Conservation (phyloP, 2,113 vertebrate species). For the Steatornis caripensis region DNA sequence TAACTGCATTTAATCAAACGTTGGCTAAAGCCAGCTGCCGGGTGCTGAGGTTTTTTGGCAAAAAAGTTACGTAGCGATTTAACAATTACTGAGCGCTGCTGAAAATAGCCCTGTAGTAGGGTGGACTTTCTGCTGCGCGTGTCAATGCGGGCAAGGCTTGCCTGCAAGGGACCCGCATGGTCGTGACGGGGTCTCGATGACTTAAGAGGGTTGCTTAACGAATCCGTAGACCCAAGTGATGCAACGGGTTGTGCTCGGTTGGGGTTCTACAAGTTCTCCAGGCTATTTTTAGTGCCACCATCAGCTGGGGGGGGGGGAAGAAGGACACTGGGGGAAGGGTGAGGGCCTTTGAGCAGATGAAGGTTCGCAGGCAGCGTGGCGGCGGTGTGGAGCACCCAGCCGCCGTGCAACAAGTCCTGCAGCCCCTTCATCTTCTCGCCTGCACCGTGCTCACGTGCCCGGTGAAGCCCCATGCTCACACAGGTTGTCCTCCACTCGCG, state of each 20-base stretch:
- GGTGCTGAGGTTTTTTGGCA: neutral
- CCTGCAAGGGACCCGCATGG: neutral
- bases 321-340: neutral
- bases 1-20: neutral
- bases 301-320: neutral
- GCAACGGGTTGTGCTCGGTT: neutral
- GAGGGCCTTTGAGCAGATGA: neutral
- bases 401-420: rapidly evolving
- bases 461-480: neutral
- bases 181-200: neutral
- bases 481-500: neutral
- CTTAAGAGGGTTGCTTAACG: neutral
- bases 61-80: neutral
- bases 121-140: neutral
- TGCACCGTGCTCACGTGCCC: rapidly evolving
- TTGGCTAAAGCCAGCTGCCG: neutral
- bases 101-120: neutral
- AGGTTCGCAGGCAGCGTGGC: neutral
- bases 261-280: neutral
- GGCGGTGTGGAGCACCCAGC: neutral
- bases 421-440: neutral
- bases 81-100: neutral
- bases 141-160: neutral
- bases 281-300: neutral
- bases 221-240: neutral